Percentiles rank a stretch among this genome's conserved stretches.
Conservation (phyloP, 2,888 invertebrate genomes). For the Ceraclea dissimilis region DNA sequence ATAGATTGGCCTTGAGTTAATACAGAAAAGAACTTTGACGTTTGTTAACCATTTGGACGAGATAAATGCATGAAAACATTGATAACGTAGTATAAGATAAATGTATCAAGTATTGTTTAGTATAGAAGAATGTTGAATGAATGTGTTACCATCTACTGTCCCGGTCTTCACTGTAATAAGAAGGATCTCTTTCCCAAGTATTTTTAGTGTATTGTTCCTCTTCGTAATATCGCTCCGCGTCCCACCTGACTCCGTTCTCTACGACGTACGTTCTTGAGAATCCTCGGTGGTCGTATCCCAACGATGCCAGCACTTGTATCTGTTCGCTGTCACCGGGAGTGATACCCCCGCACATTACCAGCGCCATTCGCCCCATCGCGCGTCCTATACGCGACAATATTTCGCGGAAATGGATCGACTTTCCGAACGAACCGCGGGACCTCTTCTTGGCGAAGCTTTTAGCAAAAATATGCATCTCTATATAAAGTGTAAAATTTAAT, state of each 20-base stretch:
- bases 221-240: not conserved
- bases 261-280: not conserved
- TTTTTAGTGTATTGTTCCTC: no score
- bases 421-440: not conserved
- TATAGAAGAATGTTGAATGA: no score
- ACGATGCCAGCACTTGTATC: conserved; percentile 41
- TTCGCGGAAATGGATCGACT: conserved; percentile 3
- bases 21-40: no score
- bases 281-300: conserved; percentile 27
- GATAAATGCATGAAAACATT: no score
- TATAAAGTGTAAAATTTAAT: not conserved
- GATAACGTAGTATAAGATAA: no score
- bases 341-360: conserved; percentile 13
- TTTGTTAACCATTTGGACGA: no score
- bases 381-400: conserved; percentile 27
- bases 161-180: no score
- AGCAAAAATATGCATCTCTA: conserved; percentile 15
- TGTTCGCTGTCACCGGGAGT: conserved; percentile 7
- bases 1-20: no score
- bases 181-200: no score
- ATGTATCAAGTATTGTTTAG: no score
- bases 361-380: conserved; percentile 28
- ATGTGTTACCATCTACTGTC: no score
- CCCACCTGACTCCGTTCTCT: not conserved
- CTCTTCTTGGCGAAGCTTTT: conserved; percentile 11